Evolutionary conservation across 2,797 vertebrate genomes (phyloP), one percentile per base, ranked within the genome.

Genomic region (Anomalospiza imberbis): DNA sequence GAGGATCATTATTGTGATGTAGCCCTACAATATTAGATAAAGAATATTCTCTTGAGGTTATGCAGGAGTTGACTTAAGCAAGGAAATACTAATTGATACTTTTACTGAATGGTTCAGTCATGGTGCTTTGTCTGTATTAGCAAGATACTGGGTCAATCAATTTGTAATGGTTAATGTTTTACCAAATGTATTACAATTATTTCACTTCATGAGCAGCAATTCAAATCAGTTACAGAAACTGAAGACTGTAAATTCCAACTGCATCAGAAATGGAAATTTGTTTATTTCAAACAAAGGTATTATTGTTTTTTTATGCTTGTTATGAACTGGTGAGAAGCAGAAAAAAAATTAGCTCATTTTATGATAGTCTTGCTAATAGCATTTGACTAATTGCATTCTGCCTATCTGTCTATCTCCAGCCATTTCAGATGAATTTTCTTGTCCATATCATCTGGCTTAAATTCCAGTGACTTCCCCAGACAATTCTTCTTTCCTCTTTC

Each of bases 381-480:
- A 22, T 70, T 88, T 76, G 28, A 36, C 16, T 80, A 36, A 76
- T 76, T 87, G 12, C 12, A 22, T 68, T 90, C 29, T 74, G 18
- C 40, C 18, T 85, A 32, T 48, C 26, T 68, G 7, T 53, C 47
- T 84, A 91, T 71, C 22, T 62, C 29, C 28, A 68, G 31, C 28
- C 63, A 9, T 85, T 95, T 87, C 65, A 87, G 55, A 10, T 47
- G 55, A 63, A 47, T 73, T 34, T 11, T 60, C 71, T 82, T 88
- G 47, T 55, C 68, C 78, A 7, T 28, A 57, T 66, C 1, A 0
- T 72, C 32, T 80, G 31, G 17, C 75, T 94, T 87, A 91, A 93
- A 95, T 47, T 86, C 75, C 21, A 50, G 42, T 68, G 58, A 84
- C 89, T 93, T 88, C 75, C 83, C 65, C 22, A 74, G 82, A 66